Base-by-base conservation (phyloP, 2,113 vertebrate genomes). In the Carassius carassius region DNA sequence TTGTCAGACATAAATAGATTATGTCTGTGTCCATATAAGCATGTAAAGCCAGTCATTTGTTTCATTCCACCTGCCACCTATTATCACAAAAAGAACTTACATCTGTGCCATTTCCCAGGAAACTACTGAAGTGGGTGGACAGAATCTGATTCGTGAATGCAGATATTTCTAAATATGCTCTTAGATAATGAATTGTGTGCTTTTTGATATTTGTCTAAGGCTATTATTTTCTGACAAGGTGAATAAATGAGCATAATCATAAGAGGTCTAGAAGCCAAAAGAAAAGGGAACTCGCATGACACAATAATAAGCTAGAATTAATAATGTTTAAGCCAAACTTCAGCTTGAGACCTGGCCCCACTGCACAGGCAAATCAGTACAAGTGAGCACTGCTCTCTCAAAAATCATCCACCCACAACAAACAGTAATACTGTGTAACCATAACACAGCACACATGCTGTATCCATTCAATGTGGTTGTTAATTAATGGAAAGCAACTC, bases 401-500 rank as follows among this genome's bases (percentile, higher is more conserved):
- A 51, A 51, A 67, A 81, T 17, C 63, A 32, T 13, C 62, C 62
- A 81, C 78, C 78, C 62, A 81, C 44, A 81, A 51, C 78, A 81
- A 81, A 47, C 44, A 47, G 16, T 47, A 1, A 9, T 35, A 23
- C 49, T 79, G 77, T 47, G 77, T 62, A 47, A 21, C 6, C 35
- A 63, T 21, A 56, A 37, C 81, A 82, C 37, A 72, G 67, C 21
- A 17, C 16, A 41, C 19, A 60, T 63, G 75, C 35, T 73, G 37
- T 75, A n/a, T 49, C 74, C 62, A 51, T 65, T 44, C 63, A 60
- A 41, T 65, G 25, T 25, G 60, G 44, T 72, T 72, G 25, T 54
- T 75, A 76, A 86, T 86, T 76, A 82, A 86, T 82, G 62, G 49
- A 70, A 10, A 84, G 58, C 47, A 23, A 82, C 69, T 29, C 44